phyloP scores from a whole-genome alignment of 1,140 invertebrate genomes.

The Caenorhabditis inopinata region DNA sequence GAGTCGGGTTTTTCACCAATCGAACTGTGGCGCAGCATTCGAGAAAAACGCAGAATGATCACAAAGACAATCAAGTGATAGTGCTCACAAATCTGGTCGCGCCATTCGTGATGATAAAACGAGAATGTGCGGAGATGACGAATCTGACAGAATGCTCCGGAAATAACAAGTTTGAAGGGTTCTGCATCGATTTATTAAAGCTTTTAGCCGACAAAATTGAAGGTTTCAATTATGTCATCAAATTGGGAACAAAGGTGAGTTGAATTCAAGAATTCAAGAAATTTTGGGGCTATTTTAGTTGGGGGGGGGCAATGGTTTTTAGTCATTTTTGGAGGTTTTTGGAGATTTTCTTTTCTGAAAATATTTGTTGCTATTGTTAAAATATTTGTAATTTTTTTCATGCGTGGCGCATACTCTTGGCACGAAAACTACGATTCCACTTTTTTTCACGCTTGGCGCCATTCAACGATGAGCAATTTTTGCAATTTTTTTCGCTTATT shows the following conservation, averaged over 20 bases:
- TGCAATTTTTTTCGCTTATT: no score
- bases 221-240: slow-evolving; percentile 56
- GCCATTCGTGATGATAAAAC: slow-evolving; percentile 65
- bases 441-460: no score
- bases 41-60: slow-evolving; percentile 56
- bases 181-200: slow-evolving; percentile 66
- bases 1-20: slow-evolving; percentile 60
- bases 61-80: slow-evolving; percentile 44
- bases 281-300: no score
- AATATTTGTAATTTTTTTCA: no score
- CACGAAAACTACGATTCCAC: no score
- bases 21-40: slow-evolving; percentile 61
- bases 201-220: slow-evolving; percentile 54
- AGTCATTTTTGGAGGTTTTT: no score
- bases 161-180: slow-evolving; percentile 66
- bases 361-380: no score
- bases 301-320: no score
- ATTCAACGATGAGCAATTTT: no score
- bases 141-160: slow-evolving; percentile 63
- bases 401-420: no score
- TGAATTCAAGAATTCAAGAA: neutral
- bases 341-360: no score
- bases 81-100: slow-evolving; percentile 47
- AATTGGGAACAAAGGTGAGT: slow-evolving; percentile 40
- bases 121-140: slow-evolving; percentile 50